Conservation (phyloP, 2,113 vertebrate species). For the Epinephelus moara region DNA sequence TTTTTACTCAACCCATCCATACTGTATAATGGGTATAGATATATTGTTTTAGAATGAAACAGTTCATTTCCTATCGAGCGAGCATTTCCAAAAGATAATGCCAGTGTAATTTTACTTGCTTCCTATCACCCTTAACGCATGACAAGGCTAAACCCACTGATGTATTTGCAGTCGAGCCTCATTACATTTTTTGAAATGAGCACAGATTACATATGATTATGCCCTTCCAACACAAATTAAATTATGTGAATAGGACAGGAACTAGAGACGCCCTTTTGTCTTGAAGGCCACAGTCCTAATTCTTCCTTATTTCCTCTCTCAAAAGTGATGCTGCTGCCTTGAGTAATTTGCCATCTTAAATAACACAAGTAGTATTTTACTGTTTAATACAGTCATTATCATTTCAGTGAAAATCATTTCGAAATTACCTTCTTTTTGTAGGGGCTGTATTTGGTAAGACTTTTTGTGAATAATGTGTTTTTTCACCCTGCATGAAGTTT, state of each 20-base stretch:
- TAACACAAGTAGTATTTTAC: neutral
- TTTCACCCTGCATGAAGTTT: neutral
- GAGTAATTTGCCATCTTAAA: slow-evolving; percentile 11
- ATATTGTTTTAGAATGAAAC: neutral
- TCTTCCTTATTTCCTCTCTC: slow-evolving; percentile 9
- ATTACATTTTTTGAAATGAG: slow-evolving; percentile 41
- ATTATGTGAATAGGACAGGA: slow-evolving; percentile 29
- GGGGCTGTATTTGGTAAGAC: neutral
- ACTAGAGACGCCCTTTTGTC: slow-evolving; percentile 18
- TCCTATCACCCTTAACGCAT: slow-evolving; percentile 21
- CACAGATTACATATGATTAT: slow-evolving; percentile 50
- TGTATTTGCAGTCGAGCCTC: slow-evolving; percentile 37
- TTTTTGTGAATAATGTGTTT: neutral
- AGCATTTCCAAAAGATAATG: slow-evolving; percentile 9
- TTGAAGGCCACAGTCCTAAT: neutral
- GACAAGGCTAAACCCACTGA: slow-evolving; percentile 29
- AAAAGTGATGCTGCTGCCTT: neutral
- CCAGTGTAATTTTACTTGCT: slow-evolving; percentile 35
- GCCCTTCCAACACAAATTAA: slow-evolving; percentile 38
- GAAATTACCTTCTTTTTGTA: neutral
- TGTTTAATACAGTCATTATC: neutral
- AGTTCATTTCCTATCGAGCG: slow-evolving; percentile 1
- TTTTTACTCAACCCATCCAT: neutral
- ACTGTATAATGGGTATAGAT: neutral
- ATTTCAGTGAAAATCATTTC: neutral